Evolutionary conservation across 2,113 vertebrate genomes (phyloP), one percentile per base, ranked within the genome.

Genomic region (Psittacula cyanocephala): DNA sequence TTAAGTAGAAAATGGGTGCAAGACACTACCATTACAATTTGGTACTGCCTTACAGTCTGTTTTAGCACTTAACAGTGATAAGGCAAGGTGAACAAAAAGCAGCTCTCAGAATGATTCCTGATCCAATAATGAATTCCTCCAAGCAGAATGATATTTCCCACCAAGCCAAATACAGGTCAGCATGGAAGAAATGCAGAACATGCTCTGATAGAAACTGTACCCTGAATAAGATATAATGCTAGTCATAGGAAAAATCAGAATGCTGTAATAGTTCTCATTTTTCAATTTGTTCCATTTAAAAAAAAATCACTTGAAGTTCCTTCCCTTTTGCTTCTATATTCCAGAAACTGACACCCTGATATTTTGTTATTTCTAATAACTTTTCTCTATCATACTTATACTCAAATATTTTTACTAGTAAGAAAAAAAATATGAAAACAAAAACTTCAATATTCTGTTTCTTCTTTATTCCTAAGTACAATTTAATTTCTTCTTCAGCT

Each of bases 391-490:
- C 49, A 65, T 19, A 77, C 28, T 76, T 64, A 25, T 24, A 63
- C 4, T 37, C 3, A 17, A 64, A 19, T 53, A 23, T 43, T 83
- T 75, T 82, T 62, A 49, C 71, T 72, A 60, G 17, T 6, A 18
- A 64, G 18, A 46, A 60, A 47, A 50, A 80, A 59, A 81, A 3
- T 33, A 25, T 17, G 4, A 76, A 81, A 71, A 70, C 1, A 49
- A 69, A 82, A 1, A 9, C 7, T 9, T 63, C 60, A 75, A 55
- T 64, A 50, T 70, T 89, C 28, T 77, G 27, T 59, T 82, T 19
- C 13, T 82, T 89, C 43, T 71, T 86, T 88, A 93, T 92, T 93
- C 96, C 70, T 93, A 84, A 97, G 82, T 71, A 92, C 63, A 96
- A 13, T 71, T 91, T 57, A 94, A 86, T 94, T 93, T 95, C 88